Base-by-base conservation (phyloP, 92 coral and sea anemone species). In the Isaurus tuberculatus region DNA sequence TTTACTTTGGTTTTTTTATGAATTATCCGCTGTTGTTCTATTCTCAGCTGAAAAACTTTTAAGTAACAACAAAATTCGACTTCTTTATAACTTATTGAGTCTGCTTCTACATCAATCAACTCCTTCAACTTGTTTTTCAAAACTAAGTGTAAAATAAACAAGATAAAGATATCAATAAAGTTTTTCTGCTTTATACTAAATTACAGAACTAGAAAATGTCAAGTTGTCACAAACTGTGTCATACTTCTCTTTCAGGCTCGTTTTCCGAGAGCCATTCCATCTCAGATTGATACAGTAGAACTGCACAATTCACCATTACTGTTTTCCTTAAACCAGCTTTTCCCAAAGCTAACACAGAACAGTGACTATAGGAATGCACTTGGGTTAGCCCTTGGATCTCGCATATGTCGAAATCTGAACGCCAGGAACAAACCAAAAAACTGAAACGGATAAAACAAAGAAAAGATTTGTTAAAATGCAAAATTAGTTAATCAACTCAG, bases 361-460 rank as follows among this genome's bases (percentile, higher is more conserved):
- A 3, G 57, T 33, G 43, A 84, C 90, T 86, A 95, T 72, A 96
- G 86, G 81, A 96, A 96, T 43, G 99, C 99, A 81, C 99, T 95
- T 57, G 99, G 99, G 57, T 96, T 96, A 4, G 99, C 99, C 83
- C 99, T 81, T 40, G 99, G 99, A 67, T 96, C 99, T 79, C 95
- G 95, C 49, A 94, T 81, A 87, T 96, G 99, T 65, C 99, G 83
- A 79, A 84, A 96, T 43, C 94, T 84, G 92, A 96, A 94, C 30
- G 98, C 99, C 83, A 93, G 78, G 68, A 94, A 94, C 75, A 96
- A 85, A 49, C 99, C 99, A 72, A 94, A 42, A 86, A 96, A 94
- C 99, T 95, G 79, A 53, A 84, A 66, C 46, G 31, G 37, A 40
- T n/a, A n/a, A n/a, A n/a, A n/a, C n/a, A n/a, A n/a, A n/a, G n/a